phyloP scores from a whole-genome alignment of 2,888 invertebrate genomes.

The Taphrorychus bicolor region DNA sequence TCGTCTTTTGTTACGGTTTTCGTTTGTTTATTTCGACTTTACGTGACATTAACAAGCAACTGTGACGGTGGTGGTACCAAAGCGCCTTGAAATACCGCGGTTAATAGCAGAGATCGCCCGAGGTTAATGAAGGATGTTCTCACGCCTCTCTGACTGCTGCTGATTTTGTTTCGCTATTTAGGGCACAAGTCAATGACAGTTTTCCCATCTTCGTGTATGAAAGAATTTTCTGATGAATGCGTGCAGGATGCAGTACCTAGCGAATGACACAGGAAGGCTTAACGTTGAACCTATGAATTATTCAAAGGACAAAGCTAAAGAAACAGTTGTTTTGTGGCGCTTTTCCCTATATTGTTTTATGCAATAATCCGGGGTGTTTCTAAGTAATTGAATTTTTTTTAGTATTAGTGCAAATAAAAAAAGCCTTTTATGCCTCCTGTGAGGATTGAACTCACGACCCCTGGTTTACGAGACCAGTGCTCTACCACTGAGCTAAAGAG shows the following conservation, averaged over 20 bases:
- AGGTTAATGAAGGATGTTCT: neutral
- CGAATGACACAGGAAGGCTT: neutral
- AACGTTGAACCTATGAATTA: neutral
- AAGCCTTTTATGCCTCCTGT: constrained; percentile 84
- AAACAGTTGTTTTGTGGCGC: neutral
- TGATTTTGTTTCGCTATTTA: no score
- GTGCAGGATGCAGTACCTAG: neutral
- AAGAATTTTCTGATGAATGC: neutral
- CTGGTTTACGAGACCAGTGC: constrained; percentile 86
- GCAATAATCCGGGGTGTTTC: neutral
- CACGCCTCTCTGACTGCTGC: neutral
- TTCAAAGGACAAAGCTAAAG: neutral
- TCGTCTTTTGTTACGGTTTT: neutral
- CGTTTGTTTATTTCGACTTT: no score
- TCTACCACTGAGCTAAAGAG: constrained; percentile 86
- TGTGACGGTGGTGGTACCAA: no score
- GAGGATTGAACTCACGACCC: constrained; percentile 85
- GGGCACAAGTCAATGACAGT: no score
- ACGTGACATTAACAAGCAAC: neutral
- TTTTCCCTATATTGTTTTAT: neutral
- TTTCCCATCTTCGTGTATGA: no score
- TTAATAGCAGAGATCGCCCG: no score
- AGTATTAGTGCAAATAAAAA: no score
- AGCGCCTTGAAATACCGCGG: no score
- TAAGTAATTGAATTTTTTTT: neutral